Base-by-base conservation (phyloP, 2,888 invertebrate genomes). In the Cheilosia vernalis region DNA sequence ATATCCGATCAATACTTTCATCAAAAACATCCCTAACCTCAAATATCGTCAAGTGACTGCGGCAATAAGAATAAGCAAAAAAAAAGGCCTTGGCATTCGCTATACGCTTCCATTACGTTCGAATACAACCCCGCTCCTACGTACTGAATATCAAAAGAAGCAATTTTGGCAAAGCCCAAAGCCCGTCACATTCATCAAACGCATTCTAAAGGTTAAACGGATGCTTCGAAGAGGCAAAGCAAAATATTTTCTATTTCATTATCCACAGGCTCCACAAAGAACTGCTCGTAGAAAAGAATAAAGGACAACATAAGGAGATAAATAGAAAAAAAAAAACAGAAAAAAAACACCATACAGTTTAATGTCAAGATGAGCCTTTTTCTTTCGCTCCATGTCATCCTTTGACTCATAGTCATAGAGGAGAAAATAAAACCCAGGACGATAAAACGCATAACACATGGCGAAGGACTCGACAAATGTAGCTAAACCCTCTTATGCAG, bases 401-500 rank as follows among this genome's bases (percentile, higher is more conserved):
- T 79, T 73, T 83, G 83, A 63, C 83, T 73, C 73, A 56, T 19
- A n/a, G 30, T 30, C 30, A 9, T 30, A 30, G 30, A 9, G 30
- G 19, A 72, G 27, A 19, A 42, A 73, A 74, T 40, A 47, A 74
- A 74, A 55, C 27, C 30, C 44, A 13, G 47, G 64, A 40, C 70
- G 24, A 83, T 70, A 61, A 67, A 78, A 83, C 67, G 66, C 72
- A 83, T 55, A 72, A 60, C 64, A 64, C 70, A 82, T 60, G 66
- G 49, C 76, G 19, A 42, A 51, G 58, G 24, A 44, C 56, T 53
- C 42, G 27, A 55, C 33, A 44, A 56, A 61, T 60, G 33, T 37
- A 17, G 30, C 63, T 33, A 61, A 76, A 61, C 69, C 60, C 70
- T 61, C 66, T 80, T 70, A 61, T 61, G 69, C 79, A 79, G 70